Conservation (phyloP, 2,888 invertebrate species). For the Tanytarsus gracilentus region DNA sequence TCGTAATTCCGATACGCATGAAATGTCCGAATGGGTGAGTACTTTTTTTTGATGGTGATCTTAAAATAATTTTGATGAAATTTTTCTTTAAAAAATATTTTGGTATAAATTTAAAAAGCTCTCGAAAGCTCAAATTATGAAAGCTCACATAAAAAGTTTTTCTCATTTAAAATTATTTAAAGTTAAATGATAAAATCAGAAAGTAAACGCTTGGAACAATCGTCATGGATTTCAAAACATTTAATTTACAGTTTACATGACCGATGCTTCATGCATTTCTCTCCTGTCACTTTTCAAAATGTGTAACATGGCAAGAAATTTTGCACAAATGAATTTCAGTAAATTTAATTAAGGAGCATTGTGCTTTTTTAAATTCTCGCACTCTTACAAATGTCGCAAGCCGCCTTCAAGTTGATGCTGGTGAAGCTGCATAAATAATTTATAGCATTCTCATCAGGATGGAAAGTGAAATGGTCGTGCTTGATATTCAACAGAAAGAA, state of each 20-base stretch:
- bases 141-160: too few relatives aligned
- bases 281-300: too few relatives aligned
- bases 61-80: too few relatives aligned
- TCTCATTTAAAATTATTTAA: too few relatives aligned
- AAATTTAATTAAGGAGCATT: slow-evolving; percentile 8
- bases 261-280: not conserved
- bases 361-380: not conserved
- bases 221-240: not conserved
- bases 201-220: too few relatives aligned
- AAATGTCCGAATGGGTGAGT: slow-evolving; percentile 94
- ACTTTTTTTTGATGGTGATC: too few relatives aligned
- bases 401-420: not conserved
- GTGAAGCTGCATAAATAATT: slow-evolving; percentile 1
- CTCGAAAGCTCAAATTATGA: too few relatives aligned
- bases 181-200: too few relatives aligned
- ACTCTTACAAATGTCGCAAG: not conserved
- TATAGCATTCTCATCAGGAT: not conserved
- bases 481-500: not conserved
- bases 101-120: too few relatives aligned
- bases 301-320: too few relatives aligned
- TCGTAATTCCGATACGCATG: slow-evolving; percentile 91
- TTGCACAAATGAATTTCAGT: too few relatives aligned
- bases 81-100: too few relatives aligned
- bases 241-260: not conserved
- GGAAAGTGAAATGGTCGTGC: not conserved